Conservation (phyloP, 2,888 invertebrate species). For the Herminia tarsipennalis region DNA sequence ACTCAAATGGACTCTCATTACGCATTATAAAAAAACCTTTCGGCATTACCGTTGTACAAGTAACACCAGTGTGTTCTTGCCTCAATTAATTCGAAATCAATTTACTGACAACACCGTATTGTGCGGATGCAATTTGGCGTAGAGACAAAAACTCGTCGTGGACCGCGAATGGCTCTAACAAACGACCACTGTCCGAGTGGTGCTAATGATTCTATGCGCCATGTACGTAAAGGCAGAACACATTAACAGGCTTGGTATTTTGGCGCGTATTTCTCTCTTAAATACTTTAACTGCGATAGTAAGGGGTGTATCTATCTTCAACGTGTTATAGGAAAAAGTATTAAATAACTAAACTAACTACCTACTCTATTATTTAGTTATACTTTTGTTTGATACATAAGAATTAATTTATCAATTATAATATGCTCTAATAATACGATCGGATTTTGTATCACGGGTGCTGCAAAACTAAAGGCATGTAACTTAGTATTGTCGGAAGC, state of each 20-base stretch:
- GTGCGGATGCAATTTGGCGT: conserved; percentile 83
- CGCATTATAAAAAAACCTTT: conserved; percentile 6
- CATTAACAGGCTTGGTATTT: conserved; percentile 9
- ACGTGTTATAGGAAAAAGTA: too few species aligned
- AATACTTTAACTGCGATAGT: too few species aligned
- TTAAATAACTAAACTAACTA: too few species aligned
- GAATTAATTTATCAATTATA: too few species aligned
- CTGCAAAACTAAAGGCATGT: too few species aligned
- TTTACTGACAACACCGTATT: conserved; percentile 77
- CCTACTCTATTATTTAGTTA: too few species aligned
- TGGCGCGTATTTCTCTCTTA: conserved; percentile 1
- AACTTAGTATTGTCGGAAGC: too few species aligned
- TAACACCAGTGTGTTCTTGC: conserved; percentile 46
- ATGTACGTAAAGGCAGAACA: conserved; percentile 45
- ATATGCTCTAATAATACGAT: too few species aligned
- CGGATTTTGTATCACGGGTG: too few species aligned
- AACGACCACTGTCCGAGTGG: conserved; percentile 83
- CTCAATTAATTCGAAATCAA: conserved; percentile 81
- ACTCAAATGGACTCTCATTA: neutral
- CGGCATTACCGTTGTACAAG: conserved; percentile 28
- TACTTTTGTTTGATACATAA: too few species aligned
- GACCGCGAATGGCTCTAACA: conserved; percentile 78
- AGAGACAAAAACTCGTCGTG: conserved; percentile 81
- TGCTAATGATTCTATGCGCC: conserved; percentile 80
- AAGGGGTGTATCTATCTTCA: too few species aligned